phyloP scores from a whole-genome alignment of 2,888 invertebrate species.

The Troides helena region DNA sequence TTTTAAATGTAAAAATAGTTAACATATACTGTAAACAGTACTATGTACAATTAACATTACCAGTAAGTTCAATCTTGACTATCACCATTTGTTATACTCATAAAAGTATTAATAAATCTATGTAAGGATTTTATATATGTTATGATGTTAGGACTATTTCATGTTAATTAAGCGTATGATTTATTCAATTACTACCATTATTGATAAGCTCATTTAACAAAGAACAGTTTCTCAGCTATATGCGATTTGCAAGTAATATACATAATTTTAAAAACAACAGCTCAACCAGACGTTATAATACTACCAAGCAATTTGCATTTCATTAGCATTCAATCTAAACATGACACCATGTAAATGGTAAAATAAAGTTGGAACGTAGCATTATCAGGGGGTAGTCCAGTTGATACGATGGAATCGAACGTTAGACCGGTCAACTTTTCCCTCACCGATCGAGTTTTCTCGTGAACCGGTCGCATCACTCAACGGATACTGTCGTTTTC shows the following conservation, averaged over 20 bases:
- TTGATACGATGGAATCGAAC: neutral
- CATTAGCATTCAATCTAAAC: slow-evolving; percentile 16
- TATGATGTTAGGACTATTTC: neutral
- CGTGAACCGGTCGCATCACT: slow-evolving; percentile 61
- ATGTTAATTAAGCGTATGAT: slow-evolving; percentile 1
- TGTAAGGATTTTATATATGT: no score
- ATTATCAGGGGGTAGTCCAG: slow-evolving; percentile 54
- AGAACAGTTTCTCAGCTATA: neutral
- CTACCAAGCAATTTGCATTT: slow-evolving; percentile 21
- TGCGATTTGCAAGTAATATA: neutral
- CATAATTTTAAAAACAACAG: neutral
- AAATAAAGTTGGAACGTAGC: slow-evolving; percentile 39
- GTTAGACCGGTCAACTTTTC: slow-evolving; percentile 62
- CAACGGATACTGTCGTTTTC: slow-evolving; percentile 77
- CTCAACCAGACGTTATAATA: slow-evolving; percentile 2
- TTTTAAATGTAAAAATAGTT: no score
- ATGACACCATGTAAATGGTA: slow-evolving; percentile 42
- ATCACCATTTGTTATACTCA: no score
- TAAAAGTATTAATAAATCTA: no score
- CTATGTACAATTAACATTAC: no score
- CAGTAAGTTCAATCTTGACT: no score
- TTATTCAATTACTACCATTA: neutral
- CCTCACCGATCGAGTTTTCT: slow-evolving; percentile 69
- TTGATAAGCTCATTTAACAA: neutral
- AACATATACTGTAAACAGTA: no score